Evolutionary conservation across 2,113 vertebrate genomes (phyloP), one percentile per base, ranked within the genome.

Genomic region (Pseudopodoces humilis): DNA sequence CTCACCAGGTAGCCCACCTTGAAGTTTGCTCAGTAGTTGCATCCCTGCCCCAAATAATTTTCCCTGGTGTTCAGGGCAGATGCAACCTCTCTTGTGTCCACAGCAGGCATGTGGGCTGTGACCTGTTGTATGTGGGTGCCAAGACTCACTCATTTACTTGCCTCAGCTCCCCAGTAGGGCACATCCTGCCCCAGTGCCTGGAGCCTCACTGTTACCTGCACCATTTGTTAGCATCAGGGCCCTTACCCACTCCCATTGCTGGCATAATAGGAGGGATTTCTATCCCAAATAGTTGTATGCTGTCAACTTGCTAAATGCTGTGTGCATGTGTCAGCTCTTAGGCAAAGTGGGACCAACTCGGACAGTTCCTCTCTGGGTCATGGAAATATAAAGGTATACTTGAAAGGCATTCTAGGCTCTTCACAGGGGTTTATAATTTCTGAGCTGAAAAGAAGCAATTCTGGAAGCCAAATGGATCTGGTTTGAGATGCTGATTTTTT

Each of bases 61-160:
- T 35, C 16, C 5, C 4, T 50, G 28, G 6, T 62, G 23, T n/a
- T 8, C 46, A 17, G 12, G 20, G 15, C 10, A 65, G 4, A 6
- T 41, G 22, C 11, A 74, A 6, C 20, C 10, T 12, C 5, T 69
- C 53, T 30, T 10, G 8, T 17, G 7, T 75, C 5, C 15, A 30
- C 28, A 85, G 47, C 33, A 47, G 33, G 15, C 52, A 70, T 1
- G 0, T 28, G 12, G 15, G 19, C 59, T 70, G 35, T 80, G 33
- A 39, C 33, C 14, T 18, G 35, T 69, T 1, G 0, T 2, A 0
- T 65, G 33, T n/a, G 44, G 5, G 8, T 65, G 9, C 15, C 1
- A 1, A 30, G 6, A 24, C 10, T 80, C 1, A 0, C 4, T 44
- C 0, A 1, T 10, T 79, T 43, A 24, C 6, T 72, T 2, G 0